Evolutionary conservation across 1,140 invertebrate genomes (phyloP).

Genomic region (Brachystomella parvula): DNA sequence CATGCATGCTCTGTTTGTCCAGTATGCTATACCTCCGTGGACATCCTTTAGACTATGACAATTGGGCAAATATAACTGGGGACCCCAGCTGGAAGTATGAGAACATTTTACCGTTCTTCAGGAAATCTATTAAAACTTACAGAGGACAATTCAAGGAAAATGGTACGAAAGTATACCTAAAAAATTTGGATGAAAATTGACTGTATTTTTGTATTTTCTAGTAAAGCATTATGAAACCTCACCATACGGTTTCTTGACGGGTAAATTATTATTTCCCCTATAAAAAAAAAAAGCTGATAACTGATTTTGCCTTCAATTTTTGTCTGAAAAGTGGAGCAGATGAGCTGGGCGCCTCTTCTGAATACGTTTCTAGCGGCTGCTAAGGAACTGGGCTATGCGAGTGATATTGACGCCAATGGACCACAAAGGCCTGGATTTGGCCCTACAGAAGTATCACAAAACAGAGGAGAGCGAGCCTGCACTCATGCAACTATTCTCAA

Average conservation of each 20-base stretch:
- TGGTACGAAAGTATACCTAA: not conserved
- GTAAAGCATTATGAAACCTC: slow-evolving; percentile 20
- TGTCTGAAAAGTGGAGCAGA: slow-evolving; percentile 37
- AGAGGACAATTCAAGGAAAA: slow-evolving; percentile 19
- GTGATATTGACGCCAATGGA: slow-evolving; percentile 22
- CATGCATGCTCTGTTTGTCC: no score
- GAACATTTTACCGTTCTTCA: slow-evolving; percentile 27
- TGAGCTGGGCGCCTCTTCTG: slow-evolving; percentile 12
- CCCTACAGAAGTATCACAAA: slow-evolving; percentile 22
- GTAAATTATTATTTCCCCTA: no score
- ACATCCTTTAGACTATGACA: slow-evolving; percentile 25
- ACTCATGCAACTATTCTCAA: slow-evolving; percentile 25
- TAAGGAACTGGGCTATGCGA: slow-evolving; percentile 19
- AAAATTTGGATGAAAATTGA: slow-evolving; percentile 2
- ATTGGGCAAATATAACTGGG: slow-evolving; percentile 24
- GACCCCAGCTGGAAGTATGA: slow-evolving; percentile 30
- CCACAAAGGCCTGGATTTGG: slow-evolving; percentile 20
- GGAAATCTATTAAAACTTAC: slow-evolving; percentile 22
- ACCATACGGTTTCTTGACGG: slow-evolving; percentile 36
- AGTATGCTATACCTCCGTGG: slow-evolving; percentile 45
- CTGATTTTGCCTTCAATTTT: no score
- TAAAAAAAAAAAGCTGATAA: no score
- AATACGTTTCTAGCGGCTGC: slow-evolving; percentile 22
- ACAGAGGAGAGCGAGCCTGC: slow-evolving; percentile 23
- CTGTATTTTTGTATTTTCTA: not conserved